phyloP scores from a whole-genome alignment of 2,797 vertebrate genomes.

The Acipenser oxyrinchus region DNA sequence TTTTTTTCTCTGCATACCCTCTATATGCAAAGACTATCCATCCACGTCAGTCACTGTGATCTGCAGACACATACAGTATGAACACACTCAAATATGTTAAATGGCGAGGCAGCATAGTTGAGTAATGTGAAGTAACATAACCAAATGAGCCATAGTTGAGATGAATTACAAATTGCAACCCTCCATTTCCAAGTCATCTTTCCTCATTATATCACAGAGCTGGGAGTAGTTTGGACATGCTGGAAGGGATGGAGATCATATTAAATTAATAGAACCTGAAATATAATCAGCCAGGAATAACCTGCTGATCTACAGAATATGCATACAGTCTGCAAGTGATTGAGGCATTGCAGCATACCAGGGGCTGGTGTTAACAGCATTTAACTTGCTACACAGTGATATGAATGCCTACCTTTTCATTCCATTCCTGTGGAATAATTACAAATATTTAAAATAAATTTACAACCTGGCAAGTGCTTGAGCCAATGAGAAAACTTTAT shows the following conservation, averaged over 20 bases:
- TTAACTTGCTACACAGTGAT: too few relatives aligned
- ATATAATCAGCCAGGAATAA: conserved; percentile 9
- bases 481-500: too few relatives aligned
- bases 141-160: conserved; percentile 71
- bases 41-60: conserved; percentile 51
- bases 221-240: conserved; percentile 14
- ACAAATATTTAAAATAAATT: too few relatives aligned
- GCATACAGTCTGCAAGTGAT: too few relatives aligned
- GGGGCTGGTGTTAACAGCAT: too few relatives aligned
- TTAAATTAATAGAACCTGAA: conserved; percentile 26
- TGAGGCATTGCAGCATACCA: too few relatives aligned
- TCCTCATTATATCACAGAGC: conserved; percentile 65
- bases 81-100: conserved; percentile 74
- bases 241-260: conserved; percentile 22
- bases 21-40: conserved; percentile 43
- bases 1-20: conserved; percentile 48
- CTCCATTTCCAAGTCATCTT: conserved; percentile 53
- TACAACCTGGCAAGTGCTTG: too few relatives aligned
- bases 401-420: too few relatives aligned
- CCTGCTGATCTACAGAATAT: too few relatives aligned
- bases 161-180: conserved; percentile 68
- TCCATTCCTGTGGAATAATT: too few relatives aligned
- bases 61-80: conserved; percentile 35
- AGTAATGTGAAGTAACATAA: conserved; percentile 69
- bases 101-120: conserved; percentile 53